Evolutionary conservation across 2,888 invertebrate genomes (phyloP).

Genomic region (Mycalesis mineus): DNA sequence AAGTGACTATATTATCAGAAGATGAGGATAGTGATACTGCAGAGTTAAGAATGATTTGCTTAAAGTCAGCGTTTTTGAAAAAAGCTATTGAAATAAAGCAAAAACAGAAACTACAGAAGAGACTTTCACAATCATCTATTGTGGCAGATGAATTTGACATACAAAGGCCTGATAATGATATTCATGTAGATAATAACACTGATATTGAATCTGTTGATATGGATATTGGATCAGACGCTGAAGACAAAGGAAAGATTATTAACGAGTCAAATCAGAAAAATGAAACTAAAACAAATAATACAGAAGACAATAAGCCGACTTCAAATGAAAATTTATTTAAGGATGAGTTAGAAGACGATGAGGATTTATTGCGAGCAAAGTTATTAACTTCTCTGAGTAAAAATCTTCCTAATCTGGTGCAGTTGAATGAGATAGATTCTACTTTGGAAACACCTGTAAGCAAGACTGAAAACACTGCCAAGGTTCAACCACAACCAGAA

Average conservation of each 20-base stretch:
- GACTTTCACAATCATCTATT: constrained; percentile 53
- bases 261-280: constrained; percentile 30
- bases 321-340: constrained; percentile 9
- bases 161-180: constrained; percentile 30
- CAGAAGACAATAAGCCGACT: constrained; percentile 17
- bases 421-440: constrained; percentile 42
- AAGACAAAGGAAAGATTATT: constrained; percentile 51
- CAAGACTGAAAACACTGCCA: constrained; percentile 10
- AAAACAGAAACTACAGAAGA: constrained; percentile 61
- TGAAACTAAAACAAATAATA: constrained; percentile 23
- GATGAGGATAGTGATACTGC: constrained; percentile 80
- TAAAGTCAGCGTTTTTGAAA: constrained; percentile 83
- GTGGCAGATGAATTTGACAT: constrained; percentile 49
- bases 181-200: constrained; percentile 54
- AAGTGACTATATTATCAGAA: constrained; percentile 46
- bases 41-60: constrained; percentile 80
- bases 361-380: constrained; percentile 79
- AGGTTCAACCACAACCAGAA: constrained; percentile 35
- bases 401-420: constrained; percentile 68
- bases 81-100: constrained; percentile 80
- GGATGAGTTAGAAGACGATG: constrained; percentile 78
- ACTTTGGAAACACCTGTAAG: constrained; percentile 31
- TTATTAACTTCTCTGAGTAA: constrained; percentile 79
- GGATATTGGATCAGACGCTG: constrained; percentile 70
- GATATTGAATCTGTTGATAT: constrained; percentile 74